Base-by-base conservation (phyloP, 2,888 invertebrate genomes). In the Agonum fuliginosum region DNA sequence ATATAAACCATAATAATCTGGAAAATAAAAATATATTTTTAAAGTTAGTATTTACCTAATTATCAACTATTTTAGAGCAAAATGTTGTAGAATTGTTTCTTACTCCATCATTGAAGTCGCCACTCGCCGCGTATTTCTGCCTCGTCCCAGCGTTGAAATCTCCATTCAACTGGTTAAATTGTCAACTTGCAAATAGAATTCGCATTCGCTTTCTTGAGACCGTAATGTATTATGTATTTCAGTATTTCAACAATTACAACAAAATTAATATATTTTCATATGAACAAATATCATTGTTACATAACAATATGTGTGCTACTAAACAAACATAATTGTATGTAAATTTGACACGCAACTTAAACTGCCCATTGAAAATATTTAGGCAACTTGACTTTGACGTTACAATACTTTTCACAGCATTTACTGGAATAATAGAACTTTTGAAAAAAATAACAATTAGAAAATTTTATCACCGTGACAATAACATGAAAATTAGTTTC, bases 301-400 rank as follows among this genome's bases (percentile, higher is more conserved):
- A 62, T 62, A 62, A 62, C 17, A 62, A 30, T 30, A 62, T 62
- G 58, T 30, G 30, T 62, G 34, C 58, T 62, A 62, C 58, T 62
- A 62, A 62, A 62, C 58, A 62, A 62, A 62, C 58, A 62, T 62
- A 62, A 62, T 62, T 62, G 58, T 62, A 62, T 62, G 58, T 62
- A 34, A 62, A 62, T 62, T 62, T 30, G 30, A 62, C 58, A 62
- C 30, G 58, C 58, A 30, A 62, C 14, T n/a, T 62, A 62, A 62
- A 27, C 58, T 62, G 30, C 58, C 58, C 30, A 62, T 30, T 62
- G 58, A 62, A 30, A 62, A 62, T 30, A 62, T 62, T 62, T 62
- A 27, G 58, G 58, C 34, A 62, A 62, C 58, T 62, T 62, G 58
- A 62, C 58, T 62, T 62, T 62, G 58, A 62, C 30, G 58, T 62